Percentiles rank a stretch among this genome's conserved stretches.
These are phyloP conservation scores for Dipodomys stephensi DNA, from an alignment of 2,113 vertebrate genomes.

Conservation along the genomic window DNA sequence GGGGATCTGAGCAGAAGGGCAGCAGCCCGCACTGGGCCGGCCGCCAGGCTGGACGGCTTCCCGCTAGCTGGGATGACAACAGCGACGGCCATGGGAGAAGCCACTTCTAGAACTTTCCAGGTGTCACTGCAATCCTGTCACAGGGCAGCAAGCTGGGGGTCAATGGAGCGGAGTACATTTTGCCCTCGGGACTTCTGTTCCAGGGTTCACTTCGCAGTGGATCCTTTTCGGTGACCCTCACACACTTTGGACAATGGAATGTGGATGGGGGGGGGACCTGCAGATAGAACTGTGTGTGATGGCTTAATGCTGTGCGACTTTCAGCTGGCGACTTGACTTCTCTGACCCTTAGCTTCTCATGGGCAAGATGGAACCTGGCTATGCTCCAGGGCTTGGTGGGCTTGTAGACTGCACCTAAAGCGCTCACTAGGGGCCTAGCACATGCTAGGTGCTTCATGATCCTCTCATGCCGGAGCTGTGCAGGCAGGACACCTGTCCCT, in stretches of 20 bases:
- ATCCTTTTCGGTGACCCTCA: neutral
- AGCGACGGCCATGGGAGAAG: too few species aligned
- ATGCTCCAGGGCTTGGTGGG: neutral
- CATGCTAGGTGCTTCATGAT: neutral
- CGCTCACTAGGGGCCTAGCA: neutral
- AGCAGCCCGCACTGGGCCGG: too few species aligned
- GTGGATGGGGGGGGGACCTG: too few species aligned
- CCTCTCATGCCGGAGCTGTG: neutral
- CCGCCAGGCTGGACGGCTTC: too few species aligned
- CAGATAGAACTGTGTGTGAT: neutral
- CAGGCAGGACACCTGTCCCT: neutral
- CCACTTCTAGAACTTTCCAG: too few species aligned
- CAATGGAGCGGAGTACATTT: neutral
- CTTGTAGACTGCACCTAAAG: accelerated
- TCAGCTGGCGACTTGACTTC: neutral
- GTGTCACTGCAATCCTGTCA: too few species aligned
- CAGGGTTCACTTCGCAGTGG: neutral
- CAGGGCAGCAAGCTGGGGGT: neutral
- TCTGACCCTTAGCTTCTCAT: neutral
- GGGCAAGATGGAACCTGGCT: neutral
- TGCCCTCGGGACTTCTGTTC: neutral
- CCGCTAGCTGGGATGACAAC: too few species aligned
- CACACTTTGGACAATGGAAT: neutral
- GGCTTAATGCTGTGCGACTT: neutral
- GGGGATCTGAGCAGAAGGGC: too few species aligned